Conservation (phyloP, 2,888 invertebrate genomes). For the Pollenia angustigena region DNA sequence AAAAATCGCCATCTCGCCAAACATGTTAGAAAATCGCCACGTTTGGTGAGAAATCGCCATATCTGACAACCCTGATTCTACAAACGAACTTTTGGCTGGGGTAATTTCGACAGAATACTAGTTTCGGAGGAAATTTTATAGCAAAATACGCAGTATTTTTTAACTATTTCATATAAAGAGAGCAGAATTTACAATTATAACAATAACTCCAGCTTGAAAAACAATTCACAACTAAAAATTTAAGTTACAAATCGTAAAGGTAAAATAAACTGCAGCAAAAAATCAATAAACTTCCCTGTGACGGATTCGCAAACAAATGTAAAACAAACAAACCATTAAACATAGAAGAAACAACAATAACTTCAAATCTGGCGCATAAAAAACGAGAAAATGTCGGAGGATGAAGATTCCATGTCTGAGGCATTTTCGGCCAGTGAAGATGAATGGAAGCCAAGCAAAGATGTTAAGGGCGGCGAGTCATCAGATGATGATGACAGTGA, state of each 20-base stretch:
- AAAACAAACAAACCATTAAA: neutral
- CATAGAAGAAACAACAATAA: neutral
- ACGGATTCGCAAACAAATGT: constrained; percentile 35
- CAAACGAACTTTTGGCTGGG: too few relatives aligned
- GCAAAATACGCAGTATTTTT: neutral
- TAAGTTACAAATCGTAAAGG: neutral
- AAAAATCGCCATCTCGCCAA: too few relatives aligned
- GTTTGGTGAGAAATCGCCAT: too few relatives aligned
- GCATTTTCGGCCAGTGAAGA: constrained; percentile 84
- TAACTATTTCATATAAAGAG: neutral
- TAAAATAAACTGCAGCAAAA: constrained; percentile 26
- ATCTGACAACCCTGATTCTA: too few relatives aligned
- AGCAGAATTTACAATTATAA: neutral
- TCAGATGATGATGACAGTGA: constrained; percentile 83
- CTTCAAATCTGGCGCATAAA: constrained; percentile 50
- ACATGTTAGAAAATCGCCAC: too few relatives aligned
- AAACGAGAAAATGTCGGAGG: constrained; percentile 80
- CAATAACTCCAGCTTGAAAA: neutral
- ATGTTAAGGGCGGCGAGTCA: constrained; percentile 79
- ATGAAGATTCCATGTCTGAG: constrained; percentile 81
- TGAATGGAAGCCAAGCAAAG: constrained; percentile 82
- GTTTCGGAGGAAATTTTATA: constrained; percentile 10
- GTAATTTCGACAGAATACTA: too few relatives aligned
- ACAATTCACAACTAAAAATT: neutral
- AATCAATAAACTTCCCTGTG: constrained; percentile 55